A percentile compares a stretch with the other conserved stretches of the same genome.
Conservation (phyloP, 2,888 invertebrate genomes). For the Carcina quercana region DNA sequence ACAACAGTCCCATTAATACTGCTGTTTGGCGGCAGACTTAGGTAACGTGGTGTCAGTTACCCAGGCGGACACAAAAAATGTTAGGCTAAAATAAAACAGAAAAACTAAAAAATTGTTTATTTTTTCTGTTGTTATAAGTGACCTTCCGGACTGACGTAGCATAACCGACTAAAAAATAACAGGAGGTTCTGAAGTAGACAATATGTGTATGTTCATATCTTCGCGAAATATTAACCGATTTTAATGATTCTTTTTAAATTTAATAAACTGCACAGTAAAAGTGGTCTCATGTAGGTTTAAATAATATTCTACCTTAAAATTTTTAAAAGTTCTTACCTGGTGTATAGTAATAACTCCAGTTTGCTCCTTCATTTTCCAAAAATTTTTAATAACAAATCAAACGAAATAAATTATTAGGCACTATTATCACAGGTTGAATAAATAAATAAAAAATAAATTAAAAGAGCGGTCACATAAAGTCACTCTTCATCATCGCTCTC, state of each 20-base stretch:
- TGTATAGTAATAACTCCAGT: conserved; percentile 56
- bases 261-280: not conserved
- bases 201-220: not conserved
- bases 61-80: too few relatives aligned
- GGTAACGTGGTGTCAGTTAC: too few relatives aligned
- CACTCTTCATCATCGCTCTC: conserved; percentile 44
- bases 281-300: conserved; percentile 3
- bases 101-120: not conserved
- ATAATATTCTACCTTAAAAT: too few relatives aligned
- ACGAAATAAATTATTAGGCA: conserved; percentile 18
- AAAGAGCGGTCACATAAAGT: conserved; percentile 27
- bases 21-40: too few relatives aligned
- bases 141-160: too few relatives aligned
- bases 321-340: conserved; percentile 47
- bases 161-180: too few relatives aligned
- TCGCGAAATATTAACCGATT: not conserved
- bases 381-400: conserved; percentile 8
- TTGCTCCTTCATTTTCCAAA: conserved; percentile 39
- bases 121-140: not conserved
- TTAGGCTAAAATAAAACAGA: too few relatives aligned
- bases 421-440: conserved; percentile 66
- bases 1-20: too few relatives aligned
- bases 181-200: too few relatives aligned
- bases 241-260: too few relatives aligned
- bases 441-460: conserved; percentile 33